A percentile compares a stretch with the other conserved stretches of the same genome.
phyloP scores from a whole-genome alignment of 2,113 vertebrate species.

The Otus sunia region DNA sequence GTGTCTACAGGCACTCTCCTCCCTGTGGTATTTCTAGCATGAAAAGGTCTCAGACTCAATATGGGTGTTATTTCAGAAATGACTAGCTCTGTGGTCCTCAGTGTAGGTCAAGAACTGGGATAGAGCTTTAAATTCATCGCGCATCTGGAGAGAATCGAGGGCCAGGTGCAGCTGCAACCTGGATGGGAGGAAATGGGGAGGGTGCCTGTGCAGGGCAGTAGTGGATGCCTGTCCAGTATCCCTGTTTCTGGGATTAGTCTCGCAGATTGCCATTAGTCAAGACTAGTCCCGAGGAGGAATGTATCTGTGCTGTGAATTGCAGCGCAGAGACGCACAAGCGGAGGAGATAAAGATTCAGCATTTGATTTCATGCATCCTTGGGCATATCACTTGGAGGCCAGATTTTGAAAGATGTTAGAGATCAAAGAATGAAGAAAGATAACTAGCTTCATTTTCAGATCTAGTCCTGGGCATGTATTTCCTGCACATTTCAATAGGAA shows the following conservation, averaged over 20 bases:
- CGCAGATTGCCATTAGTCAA: background rate
- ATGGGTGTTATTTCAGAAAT: background rate
- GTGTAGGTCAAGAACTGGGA: background rate
- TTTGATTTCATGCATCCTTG: background rate
- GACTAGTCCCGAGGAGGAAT: background rate
- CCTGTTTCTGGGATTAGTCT: background rate
- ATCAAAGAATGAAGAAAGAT: conserved; percentile 33
- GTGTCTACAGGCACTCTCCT: background rate
- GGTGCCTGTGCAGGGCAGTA: rapidly evolving
- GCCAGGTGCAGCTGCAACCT: background rate
- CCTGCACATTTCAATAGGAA: background rate
- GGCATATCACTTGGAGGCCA: conserved; percentile 1
- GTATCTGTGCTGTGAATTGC: background rate
- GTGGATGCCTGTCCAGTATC: background rate
- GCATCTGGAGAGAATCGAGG: background rate
- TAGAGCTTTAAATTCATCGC: background rate
- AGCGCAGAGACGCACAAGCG: background rate
- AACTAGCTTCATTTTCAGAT: background rate
- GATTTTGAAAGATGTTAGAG: background rate
- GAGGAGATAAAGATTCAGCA: background rate
- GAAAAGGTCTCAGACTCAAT: conserved; percentile 12
- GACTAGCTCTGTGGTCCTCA: background rate
- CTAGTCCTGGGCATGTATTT: background rate
- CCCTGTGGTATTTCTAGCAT: background rate
- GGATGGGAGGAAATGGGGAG: background rate